Evolutionary conservation across 2,797 vertebrate species (phyloP), one percentile per base, ranked within the genome.

Genomic region (Gallinago stenura): DNA sequence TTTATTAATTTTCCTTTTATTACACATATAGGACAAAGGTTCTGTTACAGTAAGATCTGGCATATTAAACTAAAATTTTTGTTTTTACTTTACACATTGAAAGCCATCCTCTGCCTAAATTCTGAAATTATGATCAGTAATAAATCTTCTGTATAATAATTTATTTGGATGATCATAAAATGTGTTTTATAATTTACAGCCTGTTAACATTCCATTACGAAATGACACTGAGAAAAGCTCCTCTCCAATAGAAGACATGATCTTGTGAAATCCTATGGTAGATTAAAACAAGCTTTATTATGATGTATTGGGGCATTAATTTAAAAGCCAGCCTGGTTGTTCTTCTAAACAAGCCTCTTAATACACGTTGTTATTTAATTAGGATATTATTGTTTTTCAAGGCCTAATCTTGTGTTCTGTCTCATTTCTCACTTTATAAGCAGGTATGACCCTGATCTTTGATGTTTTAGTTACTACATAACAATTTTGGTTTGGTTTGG

Each of bases 401-500:
- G 25, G 10, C 14, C 8, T 68, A 54, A 48, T 4, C 3, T 7
- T 26, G 6, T 57, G 5, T 69, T 72, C 28, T 71, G 4, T 53
- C 39, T 10, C 48, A 69, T 72, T 85, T 43, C 9, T 85, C 51
- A 57, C 4, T 25, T 57, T 65, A 18, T 79, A 50, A 64, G 28
- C 6, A 53, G 18, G 41, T n/a, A 37, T 12, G 16, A 39, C 16
- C 20, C 9, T 69, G 30, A 39, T 51, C 18, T 45, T 71, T 46
- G 4, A 51, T 54, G 26, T 25, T 78, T 87, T 69, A 41, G 6
- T 53, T 50, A 37, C 1, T 5, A 60, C 3, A 51, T 60, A 75
- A 0, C 5, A 2, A 28, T 35, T 69, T 70, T 30, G 2, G 9
- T 33, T 57, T 64, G 11, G 4, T n/a, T 41, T 69, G n/a, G 2